A percentile compares a stretch with the other conserved stretches of the same genome.
phyloP scores from a whole-genome alignment of 2,113 vertebrate species.

The Tringa solitaria region DNA sequence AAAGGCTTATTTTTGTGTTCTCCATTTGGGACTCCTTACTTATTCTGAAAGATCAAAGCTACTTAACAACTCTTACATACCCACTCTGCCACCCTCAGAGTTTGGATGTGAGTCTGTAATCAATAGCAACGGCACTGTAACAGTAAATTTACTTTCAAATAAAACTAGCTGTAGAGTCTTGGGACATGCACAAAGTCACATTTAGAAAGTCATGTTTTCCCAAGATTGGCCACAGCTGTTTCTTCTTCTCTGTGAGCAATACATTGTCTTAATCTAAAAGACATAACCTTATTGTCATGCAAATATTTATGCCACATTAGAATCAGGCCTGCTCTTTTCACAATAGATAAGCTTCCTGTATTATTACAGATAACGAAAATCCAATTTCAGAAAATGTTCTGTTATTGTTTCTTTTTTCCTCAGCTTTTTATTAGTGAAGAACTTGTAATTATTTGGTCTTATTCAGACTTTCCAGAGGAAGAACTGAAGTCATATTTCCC shows the following conservation, averaged over 20 bases:
- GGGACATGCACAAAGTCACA: neutral
- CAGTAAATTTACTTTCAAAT: neutral
- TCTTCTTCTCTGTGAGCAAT: neutral
- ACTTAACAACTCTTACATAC: neutral
- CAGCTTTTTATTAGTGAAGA: conserved; percentile 33
- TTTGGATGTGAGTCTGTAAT: neutral
- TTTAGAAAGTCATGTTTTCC: neutral
- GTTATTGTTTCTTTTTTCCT: conserved; percentile 28
- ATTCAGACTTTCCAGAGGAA: conserved; percentile 46
- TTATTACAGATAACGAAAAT: conserved; percentile 36
- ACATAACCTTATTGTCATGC: conserved; percentile 43
- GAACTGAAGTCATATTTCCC: conserved; percentile 49
- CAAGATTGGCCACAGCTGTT: neutral
- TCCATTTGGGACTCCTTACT: neutral
- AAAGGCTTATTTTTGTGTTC: neutral
- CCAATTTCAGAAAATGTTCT: conserved; percentile 45
- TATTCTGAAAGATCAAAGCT: neutral
- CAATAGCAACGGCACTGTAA: neutral
- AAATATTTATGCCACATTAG: conserved; percentile 45
- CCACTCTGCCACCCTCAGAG: neutral
- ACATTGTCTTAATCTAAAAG: conserved; percentile 23
- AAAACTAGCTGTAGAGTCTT: neutral
- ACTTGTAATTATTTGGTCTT: conserved; percentile 23
- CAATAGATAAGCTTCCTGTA: conserved; percentile 43
- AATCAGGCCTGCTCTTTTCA: conserved; percentile 22